phyloP scores from a whole-genome alignment of 1,140 invertebrate species.

The Andricus grossulariae region DNA sequence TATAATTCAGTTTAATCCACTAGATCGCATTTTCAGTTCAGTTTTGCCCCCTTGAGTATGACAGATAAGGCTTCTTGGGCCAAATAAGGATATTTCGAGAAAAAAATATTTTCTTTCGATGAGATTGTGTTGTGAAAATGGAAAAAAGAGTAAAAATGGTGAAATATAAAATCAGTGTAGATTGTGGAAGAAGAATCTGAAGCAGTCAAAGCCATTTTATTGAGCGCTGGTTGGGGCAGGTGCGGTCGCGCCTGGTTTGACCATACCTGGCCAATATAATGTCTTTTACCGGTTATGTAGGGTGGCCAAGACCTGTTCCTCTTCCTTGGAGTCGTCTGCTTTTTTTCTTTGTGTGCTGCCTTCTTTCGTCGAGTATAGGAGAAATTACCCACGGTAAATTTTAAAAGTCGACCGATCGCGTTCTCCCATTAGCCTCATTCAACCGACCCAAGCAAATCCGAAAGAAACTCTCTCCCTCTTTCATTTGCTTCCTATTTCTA shows the following conservation, averaged over 20 bases:
- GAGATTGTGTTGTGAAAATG: too few relatives aligned
- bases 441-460: constrained; percentile 43
- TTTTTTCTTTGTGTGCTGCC: constrained; percentile 38
- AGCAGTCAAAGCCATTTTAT: too few relatives aligned
- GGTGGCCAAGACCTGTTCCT: constrained; percentile 46
- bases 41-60: too few relatives aligned
- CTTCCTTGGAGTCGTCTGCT: constrained; percentile 52
- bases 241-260: constrained; percentile 56
- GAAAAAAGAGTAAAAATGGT: too few relatives aligned
- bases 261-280: constrained; percentile 66
- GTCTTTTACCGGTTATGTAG: constrained; percentile 59
- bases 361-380: constrained; percentile 59
- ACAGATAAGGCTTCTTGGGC: too few relatives aligned
- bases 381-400: constrained; percentile 62
- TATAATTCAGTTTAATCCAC: too few relatives aligned
- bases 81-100: too few relatives aligned
- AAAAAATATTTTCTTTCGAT: too few relatives aligned
- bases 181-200: too few relatives aligned
- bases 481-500: not conserved
- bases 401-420: constrained; percentile 62
- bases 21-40: too few relatives aligned
- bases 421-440: constrained; percentile 69
- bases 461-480: constrained; percentile 42
- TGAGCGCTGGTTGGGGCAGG: too few relatives aligned
- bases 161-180: too few relatives aligned